Conservation (phyloP, 1,140 invertebrate genomes). For the Aradophagus sp. region DNA sequence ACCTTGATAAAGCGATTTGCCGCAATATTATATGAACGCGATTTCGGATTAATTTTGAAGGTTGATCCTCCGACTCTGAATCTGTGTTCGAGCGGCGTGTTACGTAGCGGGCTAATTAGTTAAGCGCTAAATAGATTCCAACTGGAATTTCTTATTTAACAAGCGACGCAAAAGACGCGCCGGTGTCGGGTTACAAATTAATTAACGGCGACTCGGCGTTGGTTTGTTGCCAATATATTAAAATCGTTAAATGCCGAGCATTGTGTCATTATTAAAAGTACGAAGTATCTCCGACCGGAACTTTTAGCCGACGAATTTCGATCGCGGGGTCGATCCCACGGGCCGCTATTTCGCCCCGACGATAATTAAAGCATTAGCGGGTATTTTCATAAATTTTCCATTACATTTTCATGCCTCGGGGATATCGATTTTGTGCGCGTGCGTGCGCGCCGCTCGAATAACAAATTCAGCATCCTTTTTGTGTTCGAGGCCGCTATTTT, state of each 20-base stretch:
- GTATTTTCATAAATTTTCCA: constrained; percentile 31
- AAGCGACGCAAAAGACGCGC: constrained; percentile 3
- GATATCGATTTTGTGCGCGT: constrained; percentile 9
- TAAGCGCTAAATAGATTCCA: constrained; percentile 15
- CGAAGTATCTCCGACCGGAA: too few species aligned
- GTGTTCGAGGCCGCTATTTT: too few species aligned
- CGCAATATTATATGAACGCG: constrained; percentile 8
- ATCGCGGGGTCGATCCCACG: neutral
- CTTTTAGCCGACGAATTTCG: constrained; percentile 30
- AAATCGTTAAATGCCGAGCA: constrained; percentile 24
- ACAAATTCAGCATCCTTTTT: too few species aligned
- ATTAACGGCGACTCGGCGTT: constrained; percentile 14
- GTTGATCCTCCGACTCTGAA: constrained; percentile 12
- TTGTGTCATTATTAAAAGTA: constrained; percentile 24
- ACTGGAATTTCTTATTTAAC: constrained; percentile 27
- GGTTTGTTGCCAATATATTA: constrained; percentile 15
- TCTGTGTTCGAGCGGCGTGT: constrained; percentile 21
- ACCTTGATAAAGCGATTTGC: constrained; percentile 10
- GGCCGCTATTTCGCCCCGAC: neutral
- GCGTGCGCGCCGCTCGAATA: too few species aligned
- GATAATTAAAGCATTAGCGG: constrained; percentile 37
- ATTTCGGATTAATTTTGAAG: constrained; percentile 13
- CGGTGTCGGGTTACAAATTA: constrained; percentile 25
- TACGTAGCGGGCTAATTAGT: constrained; percentile 33
- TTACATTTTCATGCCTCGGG: constrained; percentile 4